Evolutionary conservation across 2,113 vertebrate species (phyloP), one percentile per base, ranked within the genome.

Genomic region (Paramormyrops kingsleyae): DNA sequence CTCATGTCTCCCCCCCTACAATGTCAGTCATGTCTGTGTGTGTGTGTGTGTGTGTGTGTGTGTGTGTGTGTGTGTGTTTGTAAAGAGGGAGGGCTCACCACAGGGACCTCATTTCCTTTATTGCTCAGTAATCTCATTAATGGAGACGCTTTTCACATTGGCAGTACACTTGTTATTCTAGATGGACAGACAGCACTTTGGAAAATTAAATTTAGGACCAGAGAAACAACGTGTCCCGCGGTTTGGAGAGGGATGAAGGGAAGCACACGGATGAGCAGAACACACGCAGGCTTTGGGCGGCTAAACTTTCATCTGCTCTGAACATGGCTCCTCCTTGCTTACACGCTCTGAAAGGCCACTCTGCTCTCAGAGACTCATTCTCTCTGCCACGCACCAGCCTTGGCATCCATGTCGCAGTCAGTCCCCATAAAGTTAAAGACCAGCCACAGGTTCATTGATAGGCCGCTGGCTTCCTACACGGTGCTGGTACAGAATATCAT

Each of bases 21-120:
- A 83, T 10, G 44, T 46, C 80, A 84, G 19, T 46, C 2, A 3
- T 24, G 19, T 47, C 2, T 66, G 19, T 24, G 35, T 83, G 77
- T 42, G 35, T 47, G 6, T 46, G 6, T 46, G 5, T 6, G 44
- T 46, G 44, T 46, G 5, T 35, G 9, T 39, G 31, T 77, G 70
- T 13, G 3, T 44, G 42, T 35, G 7, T 21, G 39, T 47, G 10
- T 70, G 21, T 24, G 80, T 47, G 42, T 47, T 4, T 70, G 62
- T 31, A 13, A 70, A 70, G 83, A 9, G 44, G 83, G 21, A n/a
- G 21, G 21, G 21, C 9, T 84, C 83, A 84, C 21, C 39, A 84
- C 83, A 84, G 83, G 42, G 44, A 46, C 39, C 83, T 84, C 39
- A 84, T 84, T 47, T 84, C 83, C 83, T 47, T 83, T 84, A 84